Conservation (phyloP, 2,113 vertebrate genomes). For the Dromiciops gliroides region DNA sequence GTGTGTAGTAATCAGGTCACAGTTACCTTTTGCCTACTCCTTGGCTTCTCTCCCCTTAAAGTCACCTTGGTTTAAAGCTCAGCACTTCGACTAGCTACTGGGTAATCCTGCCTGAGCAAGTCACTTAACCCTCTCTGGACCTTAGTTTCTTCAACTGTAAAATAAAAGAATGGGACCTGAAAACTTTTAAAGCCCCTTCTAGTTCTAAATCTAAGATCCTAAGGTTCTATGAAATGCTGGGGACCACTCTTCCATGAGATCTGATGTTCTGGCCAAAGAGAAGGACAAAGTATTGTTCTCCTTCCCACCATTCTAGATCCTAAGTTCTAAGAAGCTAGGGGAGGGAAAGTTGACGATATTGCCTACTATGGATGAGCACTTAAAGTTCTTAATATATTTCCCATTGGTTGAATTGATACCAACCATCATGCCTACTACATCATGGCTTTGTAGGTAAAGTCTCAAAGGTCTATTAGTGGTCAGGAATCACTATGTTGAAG, state of each 20-base stretch:
- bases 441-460: neutral
- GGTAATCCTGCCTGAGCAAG: neutral
- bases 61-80: neutral
- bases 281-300: neutral
- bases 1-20: neutral
- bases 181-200: neutral
- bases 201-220: neutral
- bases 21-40: neutral
- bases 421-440: neutral
- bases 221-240: neutral
- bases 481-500: neutral
- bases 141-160: neutral
- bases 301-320: neutral
- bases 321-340: neutral
- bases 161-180: neutral
- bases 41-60: neutral
- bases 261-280: neutral
- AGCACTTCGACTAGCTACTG: neutral
- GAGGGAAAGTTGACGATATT: neutral
- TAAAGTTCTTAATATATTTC: neutral
- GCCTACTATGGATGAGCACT: neutral
- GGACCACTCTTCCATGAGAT: neutral
- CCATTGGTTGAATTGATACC: neutral
- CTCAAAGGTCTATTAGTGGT: neutral
- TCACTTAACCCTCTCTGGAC: neutral